Base-by-base conservation (phyloP, 2,113 vertebrate genomes). In the Cepphus grylle region DNA sequence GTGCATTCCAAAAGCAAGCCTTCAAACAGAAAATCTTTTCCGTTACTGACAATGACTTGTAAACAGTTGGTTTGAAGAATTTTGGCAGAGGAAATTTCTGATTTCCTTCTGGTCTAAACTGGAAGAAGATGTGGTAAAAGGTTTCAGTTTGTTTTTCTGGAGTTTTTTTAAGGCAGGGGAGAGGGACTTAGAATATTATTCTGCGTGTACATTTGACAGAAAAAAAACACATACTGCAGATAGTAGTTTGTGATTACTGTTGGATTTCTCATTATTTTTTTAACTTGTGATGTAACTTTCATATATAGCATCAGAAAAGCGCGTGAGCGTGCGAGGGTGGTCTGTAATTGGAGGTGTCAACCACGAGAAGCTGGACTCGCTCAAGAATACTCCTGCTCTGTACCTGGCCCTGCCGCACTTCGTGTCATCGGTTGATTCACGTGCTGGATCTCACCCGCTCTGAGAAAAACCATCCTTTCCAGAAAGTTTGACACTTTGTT, bases 101-200 rank as follows among this genome's bases (percentile, higher is more conserved):
- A 91, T 96, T 91, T 89, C 74, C 89, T 94, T 95, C 90, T 91
- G 90, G 40, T 93, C 74, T 96, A 7, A 89, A 40, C 84, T 84
- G 91, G 81, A 59, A 78, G 86, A 50, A 91, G 84, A 90, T 72
- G 81, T 56, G 91, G 91, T 93, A 50, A 91, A 72, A 88, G 66
- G 15, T 92, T 96, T 38, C 52, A 22, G n/a, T 63, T 88, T 40
- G 53, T 43, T 92, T 92, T 90, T 92, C 62, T 5, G 8, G 74
- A 72, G 78, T 19, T 72, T 96, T 78, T 78, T 62, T 58, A 58
- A 61, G 69, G 42, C 74, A 15, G 15, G 3, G 19, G 20, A 83
- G 59, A 72, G 40, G 58, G 20, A 8, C 59, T 83, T 49, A 42
- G 62, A 52, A 36, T 15, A 11, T 59, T 25, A 6, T 23, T 58